Conservation (phyloP, 2,113 vertebrate genomes). For the Ifrita kowaldi region DNA sequence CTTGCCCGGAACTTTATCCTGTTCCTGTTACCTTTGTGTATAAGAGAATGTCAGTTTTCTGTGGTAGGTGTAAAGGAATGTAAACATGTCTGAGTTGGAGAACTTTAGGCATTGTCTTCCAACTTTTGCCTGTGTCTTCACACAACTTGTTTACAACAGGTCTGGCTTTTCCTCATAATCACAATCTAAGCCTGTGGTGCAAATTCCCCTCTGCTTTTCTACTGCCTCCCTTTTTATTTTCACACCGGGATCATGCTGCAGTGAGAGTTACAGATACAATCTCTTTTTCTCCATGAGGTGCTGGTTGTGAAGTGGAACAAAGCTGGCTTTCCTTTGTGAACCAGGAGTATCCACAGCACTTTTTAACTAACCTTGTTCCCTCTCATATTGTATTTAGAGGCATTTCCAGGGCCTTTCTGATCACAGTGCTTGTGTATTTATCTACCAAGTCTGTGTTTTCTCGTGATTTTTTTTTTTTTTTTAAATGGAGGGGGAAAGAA, state of each 20-base stretch:
- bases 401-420: neutral
- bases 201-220: neutral
- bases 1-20: slow-evolving; percentile 3
- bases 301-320: neutral
- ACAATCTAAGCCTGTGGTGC: neutral
- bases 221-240: neutral
- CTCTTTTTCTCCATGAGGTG: neutral
- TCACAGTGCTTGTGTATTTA: neutral
- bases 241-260: neutral
- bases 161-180: neutral
- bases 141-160: neutral
- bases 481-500: neutral
- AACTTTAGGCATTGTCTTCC: neutral
- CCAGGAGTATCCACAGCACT: neutral
- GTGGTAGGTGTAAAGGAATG: slow-evolving; percentile 33
- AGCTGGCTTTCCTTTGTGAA: neutral
- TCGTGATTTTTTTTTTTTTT: neutral
- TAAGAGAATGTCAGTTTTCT: slow-evolving; percentile 40
- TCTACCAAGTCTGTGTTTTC: neutral
- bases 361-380: neutral
- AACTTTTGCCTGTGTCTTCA: neutral
- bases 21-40: slow-evolving; percentile 22
- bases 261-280: slow-evolving; percentile 18
- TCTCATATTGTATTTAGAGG: neutral
- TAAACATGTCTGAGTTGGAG: slow-evolving; percentile 41